These are phyloP conservation scores for Shinisaurus crocodilurus DNA, from an alignment of 2,113 vertebrate species.

Conservation along the genomic window DNA sequence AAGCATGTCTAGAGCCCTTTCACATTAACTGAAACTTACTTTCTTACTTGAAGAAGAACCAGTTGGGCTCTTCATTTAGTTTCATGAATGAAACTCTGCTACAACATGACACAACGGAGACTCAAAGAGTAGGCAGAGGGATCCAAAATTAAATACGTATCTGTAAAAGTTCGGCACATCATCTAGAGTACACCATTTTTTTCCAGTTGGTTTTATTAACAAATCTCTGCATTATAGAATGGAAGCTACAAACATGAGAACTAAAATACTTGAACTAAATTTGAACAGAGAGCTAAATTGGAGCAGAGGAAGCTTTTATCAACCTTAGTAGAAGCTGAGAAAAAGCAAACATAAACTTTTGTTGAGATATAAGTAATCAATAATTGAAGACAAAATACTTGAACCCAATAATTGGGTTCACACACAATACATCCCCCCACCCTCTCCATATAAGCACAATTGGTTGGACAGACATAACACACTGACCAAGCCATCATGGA, in stretches of 20 bases:
- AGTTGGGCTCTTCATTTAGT: constrained; percentile 33
- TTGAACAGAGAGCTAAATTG: no score
- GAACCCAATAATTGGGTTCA: neutral
- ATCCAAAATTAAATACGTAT: constrained; percentile 65
- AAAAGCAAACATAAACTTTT: no score
- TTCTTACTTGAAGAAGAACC: constrained; percentile 24
- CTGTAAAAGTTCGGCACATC: constrained; percentile 45
- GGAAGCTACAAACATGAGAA: neutral
- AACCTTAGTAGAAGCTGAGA: no score
- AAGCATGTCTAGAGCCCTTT: neutral
- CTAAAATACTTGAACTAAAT: neutral
- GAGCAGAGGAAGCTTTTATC: no score
- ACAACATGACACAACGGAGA: constrained; percentile 49
- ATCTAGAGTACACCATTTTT: constrained; percentile 37
- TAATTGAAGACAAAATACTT: no score
- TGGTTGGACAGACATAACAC: neutral
- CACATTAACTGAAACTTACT: neutral
- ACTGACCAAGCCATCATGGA: neutral
- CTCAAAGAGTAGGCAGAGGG: constrained; percentile 15
- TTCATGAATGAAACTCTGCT: constrained; percentile 29
- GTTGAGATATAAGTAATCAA: no score
- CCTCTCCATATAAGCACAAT: neutral
- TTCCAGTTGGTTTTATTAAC: constrained; percentile 42
- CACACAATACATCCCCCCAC: neutral
- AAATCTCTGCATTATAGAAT: constrained; percentile 15